Percentiles rank a stretch among this genome's conserved stretches.
Conservation (phyloP, 2,797 vertebrate species). For the Hipposideros larvatus region DNA sequence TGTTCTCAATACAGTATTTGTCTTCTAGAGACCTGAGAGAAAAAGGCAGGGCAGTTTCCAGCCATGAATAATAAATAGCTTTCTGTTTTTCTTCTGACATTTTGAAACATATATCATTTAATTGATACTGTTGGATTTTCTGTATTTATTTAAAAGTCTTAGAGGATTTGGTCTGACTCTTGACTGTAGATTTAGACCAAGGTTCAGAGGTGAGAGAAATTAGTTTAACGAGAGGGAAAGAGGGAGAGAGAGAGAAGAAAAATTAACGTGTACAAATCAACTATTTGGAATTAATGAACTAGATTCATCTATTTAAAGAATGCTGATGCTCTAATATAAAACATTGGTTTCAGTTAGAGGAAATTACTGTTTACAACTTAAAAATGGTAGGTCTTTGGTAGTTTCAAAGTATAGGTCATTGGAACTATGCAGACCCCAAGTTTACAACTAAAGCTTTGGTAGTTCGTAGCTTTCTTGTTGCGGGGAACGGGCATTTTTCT, state of each 20-base stretch:
- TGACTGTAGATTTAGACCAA: slow-evolving; percentile 41
- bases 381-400: slow-evolving; percentile 37
- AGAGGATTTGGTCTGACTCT: slow-evolving; percentile 18
- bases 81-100: slow-evolving; percentile 29
- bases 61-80: slow-evolving; percentile 34
- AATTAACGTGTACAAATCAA: neutral
- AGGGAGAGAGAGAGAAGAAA: neutral
- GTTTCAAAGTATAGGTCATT: slow-evolving; percentile 26
- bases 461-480: neutral
- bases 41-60: neutral
- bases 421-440: neutral
- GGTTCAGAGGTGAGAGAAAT: slow-evolving; percentile 50
- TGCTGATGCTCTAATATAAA: slow-evolving; percentile 61
- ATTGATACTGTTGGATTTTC: slow-evolving; percentile 44
- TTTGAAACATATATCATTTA: slow-evolving; percentile 69
- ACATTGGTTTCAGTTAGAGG: slow-evolving; percentile 49
- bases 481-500: neutral
- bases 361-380: slow-evolving; percentile 53
- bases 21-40: slow-evolving; percentile 22
- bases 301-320: slow-evolving; percentile 60
- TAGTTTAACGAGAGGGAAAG: neutral
- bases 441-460: neutral
- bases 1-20: neutral
- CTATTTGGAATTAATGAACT: slow-evolving; percentile 55
- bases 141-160: slow-evolving; percentile 60